A percentile compares a stretch with the other conserved stretches of the same genome.
phyloP scores from a whole-genome alignment of 2,888 invertebrate species.

The Andrena camellia region DNA sequence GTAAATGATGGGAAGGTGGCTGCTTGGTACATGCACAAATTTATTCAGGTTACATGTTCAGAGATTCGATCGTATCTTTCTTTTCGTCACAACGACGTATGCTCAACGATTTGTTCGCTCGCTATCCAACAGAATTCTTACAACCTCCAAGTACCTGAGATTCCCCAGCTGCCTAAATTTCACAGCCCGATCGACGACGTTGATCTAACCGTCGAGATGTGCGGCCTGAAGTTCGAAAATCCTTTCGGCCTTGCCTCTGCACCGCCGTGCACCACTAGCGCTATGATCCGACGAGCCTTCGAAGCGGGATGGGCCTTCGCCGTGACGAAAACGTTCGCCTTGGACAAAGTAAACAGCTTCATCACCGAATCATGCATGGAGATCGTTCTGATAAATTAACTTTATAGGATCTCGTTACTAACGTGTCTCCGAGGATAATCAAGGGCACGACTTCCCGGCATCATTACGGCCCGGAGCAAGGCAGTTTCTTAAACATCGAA shows the following conservation, averaged over 20 bases:
- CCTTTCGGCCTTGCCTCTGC: conserved; percentile 99
- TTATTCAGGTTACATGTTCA: conserved; percentile 89
- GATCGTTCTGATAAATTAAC: no score
- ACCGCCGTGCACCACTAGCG: conserved; percentile 96
- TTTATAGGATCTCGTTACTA: conserved; percentile 94
- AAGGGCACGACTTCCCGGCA: conserved; percentile 97
- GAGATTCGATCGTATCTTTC: neutral
- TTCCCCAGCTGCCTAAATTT: conserved; percentile 95
- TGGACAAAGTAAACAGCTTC: conserved; percentile 92
- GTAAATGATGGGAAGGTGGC: conserved; percentile 99
- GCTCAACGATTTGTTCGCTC: neutral
- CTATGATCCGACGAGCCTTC: conserved; percentile 98
- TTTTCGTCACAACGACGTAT: neutral
- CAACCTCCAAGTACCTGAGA: conserved; percentile 87
- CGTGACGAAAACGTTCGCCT: conserved; percentile 98
- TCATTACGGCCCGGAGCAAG: conserved; percentile 97
- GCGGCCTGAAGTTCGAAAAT: conserved; percentile 97
- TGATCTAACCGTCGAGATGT: conserved; percentile 96
- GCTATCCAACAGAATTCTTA: conserved; percentile 73
- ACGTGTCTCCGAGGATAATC: conserved; percentile 98
- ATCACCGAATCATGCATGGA: neutral
- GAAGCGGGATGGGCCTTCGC: conserved; percentile 98
- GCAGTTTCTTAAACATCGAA: conserved; percentile 98
- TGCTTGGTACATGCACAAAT: conserved; percentile 97
- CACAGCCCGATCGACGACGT: conserved; percentile 97